Percentiles rank a stretch among this genome's conserved stretches.
phyloP scores from a whole-genome alignment of 2,797 vertebrate genomes.

The Epinephelus coioides region DNA sequence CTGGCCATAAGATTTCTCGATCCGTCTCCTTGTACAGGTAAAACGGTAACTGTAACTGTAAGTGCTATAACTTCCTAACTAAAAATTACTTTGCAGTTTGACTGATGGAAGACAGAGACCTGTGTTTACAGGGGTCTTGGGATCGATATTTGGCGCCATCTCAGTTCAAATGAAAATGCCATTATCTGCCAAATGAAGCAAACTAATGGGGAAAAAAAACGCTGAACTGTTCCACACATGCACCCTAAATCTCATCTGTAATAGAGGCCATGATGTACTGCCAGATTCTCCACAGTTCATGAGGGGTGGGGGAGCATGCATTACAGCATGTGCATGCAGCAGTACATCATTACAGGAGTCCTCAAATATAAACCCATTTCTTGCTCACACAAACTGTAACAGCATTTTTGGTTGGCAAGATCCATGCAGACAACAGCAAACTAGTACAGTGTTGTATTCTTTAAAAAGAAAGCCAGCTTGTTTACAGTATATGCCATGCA shows the following conservation, averaged over 20 bases:
- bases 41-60: conserved; percentile 1
- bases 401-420: neutral
- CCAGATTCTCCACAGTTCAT: conserved; percentile 18
- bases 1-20: conserved; percentile 2
- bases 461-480: neutral
- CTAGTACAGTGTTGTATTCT: neutral
- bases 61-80: neutral
- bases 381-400: neutral
- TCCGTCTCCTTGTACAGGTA: neutral
- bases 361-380: conserved; percentile 30
- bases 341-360: conserved; percentile 1
- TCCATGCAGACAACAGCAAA: neutral
- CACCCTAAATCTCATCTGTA: conserved; percentile 35
- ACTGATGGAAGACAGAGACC: conserved; percentile 8
- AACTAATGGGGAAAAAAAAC: conserved; percentile 27
- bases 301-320: neutral
- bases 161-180: conserved; percentile 25
- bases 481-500: neutral
- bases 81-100: neutral
- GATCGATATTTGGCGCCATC: conserved; percentile 20
- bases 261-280: conserved; percentile 33
- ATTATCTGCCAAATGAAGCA: conserved; percentile 40
- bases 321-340: conserved; percentile 6
- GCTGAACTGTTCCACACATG: conserved; percentile 29
- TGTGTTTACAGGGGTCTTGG: conserved; percentile 32